Conservation (phyloP, 2,888 invertebrate genomes). For the Dyspetes luteomarginatus region DNA sequence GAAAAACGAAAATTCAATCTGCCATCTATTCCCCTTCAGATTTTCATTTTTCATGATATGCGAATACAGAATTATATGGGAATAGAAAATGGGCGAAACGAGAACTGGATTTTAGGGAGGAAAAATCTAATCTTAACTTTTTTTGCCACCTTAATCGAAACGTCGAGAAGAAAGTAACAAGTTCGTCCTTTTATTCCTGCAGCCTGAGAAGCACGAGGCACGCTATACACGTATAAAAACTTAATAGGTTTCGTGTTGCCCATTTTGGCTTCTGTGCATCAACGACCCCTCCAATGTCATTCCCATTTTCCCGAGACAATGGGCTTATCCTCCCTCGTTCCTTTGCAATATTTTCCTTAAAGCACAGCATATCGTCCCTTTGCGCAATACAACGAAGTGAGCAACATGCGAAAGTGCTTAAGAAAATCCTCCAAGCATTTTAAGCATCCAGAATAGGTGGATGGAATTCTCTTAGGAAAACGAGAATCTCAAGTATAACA, state of each 20-base stretch:
- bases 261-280: slow-evolving; percentile 17
- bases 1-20: not conserved
- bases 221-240: not conserved
- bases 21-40: not conserved
- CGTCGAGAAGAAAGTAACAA: slow-evolving; percentile 32
- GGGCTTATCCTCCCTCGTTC: slow-evolving; percentile 35
- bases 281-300: slow-evolving; percentile 10
- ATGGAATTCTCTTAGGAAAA: not conserved
- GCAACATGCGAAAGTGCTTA: slow-evolving; percentile 11
- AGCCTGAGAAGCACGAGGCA: not conserved
- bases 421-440: slow-evolving; percentile 11
- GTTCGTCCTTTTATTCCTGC: not conserved
- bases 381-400: not conserved
- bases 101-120: not conserved
- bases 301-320: slow-evolving; percentile 13
- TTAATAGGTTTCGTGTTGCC: slow-evolving; percentile 38
- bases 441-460: not conserved
- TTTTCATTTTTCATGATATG: not conserved
- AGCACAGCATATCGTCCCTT: slow-evolving; percentile 20
- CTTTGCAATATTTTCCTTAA: not conserved
- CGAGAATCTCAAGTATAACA: not conserved
- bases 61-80: not conserved
- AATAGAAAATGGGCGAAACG: not conserved
- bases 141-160: not conserved
- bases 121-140: not conserved